These are phyloP conservation scores for Bombycilla garrulus DNA, from an alignment of 2,113 vertebrate species.

Conservation along the genomic window DNA sequence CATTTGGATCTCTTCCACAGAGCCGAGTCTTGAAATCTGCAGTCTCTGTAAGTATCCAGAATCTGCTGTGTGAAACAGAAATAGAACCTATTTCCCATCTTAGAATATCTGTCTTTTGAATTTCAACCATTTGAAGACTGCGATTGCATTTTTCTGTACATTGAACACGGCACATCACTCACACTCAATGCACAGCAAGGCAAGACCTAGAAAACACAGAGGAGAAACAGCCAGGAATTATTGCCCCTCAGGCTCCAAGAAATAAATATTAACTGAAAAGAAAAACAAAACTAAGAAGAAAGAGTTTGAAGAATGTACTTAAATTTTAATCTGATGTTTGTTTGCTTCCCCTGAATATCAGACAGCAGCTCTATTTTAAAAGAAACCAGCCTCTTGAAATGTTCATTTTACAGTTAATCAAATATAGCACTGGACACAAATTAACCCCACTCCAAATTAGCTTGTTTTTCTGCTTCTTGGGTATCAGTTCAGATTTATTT, in stretches of 20 bases:
- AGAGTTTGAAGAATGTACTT: constrained; percentile 17
- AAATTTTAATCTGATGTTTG: constrained; percentile 12
- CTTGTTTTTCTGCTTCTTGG: constrained; percentile 18
- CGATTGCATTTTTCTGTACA: background rate
- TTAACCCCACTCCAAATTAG: background rate
- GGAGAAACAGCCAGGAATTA: constrained; percentile 2
- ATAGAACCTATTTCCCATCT: background rate
- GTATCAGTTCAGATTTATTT: constrained; percentile 38
- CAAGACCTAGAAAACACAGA: background rate
- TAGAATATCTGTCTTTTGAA: background rate
- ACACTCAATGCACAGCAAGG: background rate
- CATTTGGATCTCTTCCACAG: background rate
- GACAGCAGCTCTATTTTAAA: background rate
- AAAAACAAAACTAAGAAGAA: constrained; percentile 7
- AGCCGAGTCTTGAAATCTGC: background rate
- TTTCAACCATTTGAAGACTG: background rate
- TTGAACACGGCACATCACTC: background rate
- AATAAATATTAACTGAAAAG: constrained; percentile 23
- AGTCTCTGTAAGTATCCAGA: background rate
- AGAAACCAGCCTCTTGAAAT: background rate
- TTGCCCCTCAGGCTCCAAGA: background rate
- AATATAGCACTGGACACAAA: background rate
- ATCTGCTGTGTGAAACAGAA: background rate
- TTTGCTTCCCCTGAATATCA: constrained; percentile 7
- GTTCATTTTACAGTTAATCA: constrained; percentile 20